Base-by-base conservation (phyloP, 2,888 invertebrate genomes). In the Ophion ellenae region DNA sequence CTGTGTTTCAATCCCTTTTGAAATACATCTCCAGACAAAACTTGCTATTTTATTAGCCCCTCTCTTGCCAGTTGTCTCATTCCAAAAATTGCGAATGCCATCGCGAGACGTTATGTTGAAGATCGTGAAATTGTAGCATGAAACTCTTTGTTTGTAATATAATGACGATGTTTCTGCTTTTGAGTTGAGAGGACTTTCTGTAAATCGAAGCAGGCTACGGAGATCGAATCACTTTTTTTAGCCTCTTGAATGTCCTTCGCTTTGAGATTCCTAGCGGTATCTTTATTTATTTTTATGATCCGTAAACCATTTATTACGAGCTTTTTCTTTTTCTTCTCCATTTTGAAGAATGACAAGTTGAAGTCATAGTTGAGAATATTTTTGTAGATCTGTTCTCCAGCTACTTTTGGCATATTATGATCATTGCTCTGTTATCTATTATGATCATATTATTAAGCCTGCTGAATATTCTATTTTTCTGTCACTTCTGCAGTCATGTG, bases 381-480 rank as follows among this genome's bases (percentile, higher is more conserved):
- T 77, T 74, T 64, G 67, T 84, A 84, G 47, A 28, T 69, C 69
- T 69, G 45, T 45, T 45, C 69, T 45, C 69, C 69, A 69, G 32
- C 71, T 32, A 57, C 28, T 71, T 71, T 59, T 5, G 47, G n/a
- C 9, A 66, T 36, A 69, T 70, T 32, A 63, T 81, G 66, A 40
- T 79, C 67, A 36, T 36, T 6, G 2, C 3, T 36, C 4, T 36
- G 4, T 76, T 73, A 61, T 86, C 86, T 57, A 87, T 73, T 81
- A 64, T 71, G 64, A 79, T 84, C 86, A 87, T 87, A 47, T 69
- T 77, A 45, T 47, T 67, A 10, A 36, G 6, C 69, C 79, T 57
- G 67, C 57, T 53, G 86, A 64, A 69, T 86, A 86, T 79, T 86
- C 63, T 63, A 73, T 83, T n/a, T 79, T 69, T n/a, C 63, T 70